Conservation (phyloP, 2,797 vertebrate genomes). For the Tragelaphus oryx region DNA sequence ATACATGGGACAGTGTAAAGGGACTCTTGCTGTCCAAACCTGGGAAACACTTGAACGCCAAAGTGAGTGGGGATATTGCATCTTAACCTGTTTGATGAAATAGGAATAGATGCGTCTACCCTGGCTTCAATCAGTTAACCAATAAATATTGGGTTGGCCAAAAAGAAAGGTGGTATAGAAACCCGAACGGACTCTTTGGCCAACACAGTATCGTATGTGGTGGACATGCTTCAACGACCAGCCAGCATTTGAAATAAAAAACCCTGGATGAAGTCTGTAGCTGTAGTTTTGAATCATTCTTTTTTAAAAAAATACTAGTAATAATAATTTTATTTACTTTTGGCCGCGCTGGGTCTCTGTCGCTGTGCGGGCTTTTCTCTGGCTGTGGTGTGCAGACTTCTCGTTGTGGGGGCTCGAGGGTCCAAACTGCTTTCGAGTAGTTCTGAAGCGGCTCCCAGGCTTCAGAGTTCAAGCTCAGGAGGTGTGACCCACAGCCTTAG, state of each 20-base stretch:
- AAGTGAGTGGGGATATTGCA: not conserved
- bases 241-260: not conserved
- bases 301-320: not conserved
- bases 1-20: rapidly evolving
- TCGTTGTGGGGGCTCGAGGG: not conserved
- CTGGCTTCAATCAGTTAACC: not conserved
- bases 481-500: not conserved
- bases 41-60: not conserved
- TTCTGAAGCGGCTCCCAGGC: not conserved
- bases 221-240: not conserved
- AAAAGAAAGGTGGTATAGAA: not conserved
- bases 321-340: not conserved
- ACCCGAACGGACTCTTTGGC: not conserved
- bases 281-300: no score
- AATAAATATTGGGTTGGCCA: not conserved
- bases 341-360: not conserved
- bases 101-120: not conserved
- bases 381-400: not conserved
- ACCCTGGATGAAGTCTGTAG: not conserved
- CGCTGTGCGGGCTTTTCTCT: rapidly evolving
- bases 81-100: not conserved
- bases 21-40: not conserved
- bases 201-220: not conserved
- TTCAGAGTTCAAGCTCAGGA: not conserved
- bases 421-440: not conserved